These are phyloP conservation scores for Spisula subtruncata DNA, from an alignment of 2,888 invertebrate species.

Conservation along the genomic window DNA sequence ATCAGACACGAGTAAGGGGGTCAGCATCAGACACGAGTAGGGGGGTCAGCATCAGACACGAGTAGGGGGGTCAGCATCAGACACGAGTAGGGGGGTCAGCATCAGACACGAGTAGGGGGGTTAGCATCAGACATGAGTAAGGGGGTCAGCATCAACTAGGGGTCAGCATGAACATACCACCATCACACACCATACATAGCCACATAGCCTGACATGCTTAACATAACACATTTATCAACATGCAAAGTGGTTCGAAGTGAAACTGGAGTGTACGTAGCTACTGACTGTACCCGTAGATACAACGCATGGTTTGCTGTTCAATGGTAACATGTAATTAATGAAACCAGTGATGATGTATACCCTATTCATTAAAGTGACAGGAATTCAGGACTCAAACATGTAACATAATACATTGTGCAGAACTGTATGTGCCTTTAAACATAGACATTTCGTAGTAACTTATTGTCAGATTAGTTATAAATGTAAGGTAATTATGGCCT, in stretches of 20 bases:
- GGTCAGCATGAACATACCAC: background rate
- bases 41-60: background rate
- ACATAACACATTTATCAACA: background rate
- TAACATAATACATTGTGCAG: no score
- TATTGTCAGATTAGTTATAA: no score
- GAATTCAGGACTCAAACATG: no score
- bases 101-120: background rate
- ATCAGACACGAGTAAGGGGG: background rate
- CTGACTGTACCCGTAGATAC: no score
- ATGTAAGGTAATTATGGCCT: no score
- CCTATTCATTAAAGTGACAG: no score
- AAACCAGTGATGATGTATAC: no score
- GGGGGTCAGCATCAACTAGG: background rate
- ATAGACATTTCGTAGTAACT: no score
- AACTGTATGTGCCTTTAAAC: no score
- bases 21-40: background rate
- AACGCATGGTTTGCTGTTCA: background rate
- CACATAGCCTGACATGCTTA: background rate
- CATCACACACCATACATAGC: no score
- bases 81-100: background rate
- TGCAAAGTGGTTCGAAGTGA: background rate
- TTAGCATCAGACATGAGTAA: slow-evolving; percentile 10
- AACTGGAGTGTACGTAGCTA: background rate
- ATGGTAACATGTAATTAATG: no score
- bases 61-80: background rate